A percentile compares a stretch with the other conserved stretches of the same genome.
Conservation (phyloP, 2,797 vertebrate genomes). For the Lates japonicus region DNA sequence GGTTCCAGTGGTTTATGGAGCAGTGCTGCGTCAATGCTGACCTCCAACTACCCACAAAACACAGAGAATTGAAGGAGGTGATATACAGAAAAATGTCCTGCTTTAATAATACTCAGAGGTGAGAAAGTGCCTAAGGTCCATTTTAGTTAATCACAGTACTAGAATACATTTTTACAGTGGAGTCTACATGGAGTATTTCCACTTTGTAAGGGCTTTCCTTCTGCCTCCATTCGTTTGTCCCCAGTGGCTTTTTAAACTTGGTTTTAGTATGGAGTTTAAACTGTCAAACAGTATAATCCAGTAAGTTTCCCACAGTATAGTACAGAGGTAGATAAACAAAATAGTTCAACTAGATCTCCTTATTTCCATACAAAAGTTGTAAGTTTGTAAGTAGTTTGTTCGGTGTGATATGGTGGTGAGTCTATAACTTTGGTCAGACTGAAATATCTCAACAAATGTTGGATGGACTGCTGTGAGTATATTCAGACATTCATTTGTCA, state of each 20-base stretch:
- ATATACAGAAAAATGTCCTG: constrained; percentile 18
- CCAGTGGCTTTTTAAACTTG: neutral
- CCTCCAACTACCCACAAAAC: constrained; percentile 71
- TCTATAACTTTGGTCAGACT: too few relatives aligned
- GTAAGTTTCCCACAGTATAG: too few relatives aligned
- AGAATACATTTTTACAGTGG: constrained; percentile 29
- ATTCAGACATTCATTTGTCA: too few relatives aligned
- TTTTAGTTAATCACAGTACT: constrained; percentile 50
- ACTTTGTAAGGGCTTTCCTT: neutral
- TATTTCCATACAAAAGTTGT: too few relatives aligned
- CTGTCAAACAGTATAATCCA: too few relatives aligned
- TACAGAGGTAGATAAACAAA: too few relatives aligned
- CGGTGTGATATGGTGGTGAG: too few relatives aligned
- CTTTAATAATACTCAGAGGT: constrained; percentile 34
- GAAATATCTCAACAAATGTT: too few relatives aligned
- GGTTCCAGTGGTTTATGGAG: constrained; percentile 74
- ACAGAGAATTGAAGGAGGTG: constrained; percentile 13
- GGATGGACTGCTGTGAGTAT: too few relatives aligned
- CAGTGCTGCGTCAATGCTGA: constrained; percentile 75
- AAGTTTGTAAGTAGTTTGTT: too few relatives aligned
- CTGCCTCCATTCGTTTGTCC: neutral
- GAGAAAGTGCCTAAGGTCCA: constrained; percentile 59
- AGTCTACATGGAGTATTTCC: constrained; percentile 33
- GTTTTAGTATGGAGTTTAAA: too few relatives aligned
- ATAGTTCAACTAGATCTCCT: too few relatives aligned